These are phyloP conservation scores for Phaethornis superciliosus DNA, from an alignment of 2,113 vertebrate species.

Conservation along the genomic window DNA sequence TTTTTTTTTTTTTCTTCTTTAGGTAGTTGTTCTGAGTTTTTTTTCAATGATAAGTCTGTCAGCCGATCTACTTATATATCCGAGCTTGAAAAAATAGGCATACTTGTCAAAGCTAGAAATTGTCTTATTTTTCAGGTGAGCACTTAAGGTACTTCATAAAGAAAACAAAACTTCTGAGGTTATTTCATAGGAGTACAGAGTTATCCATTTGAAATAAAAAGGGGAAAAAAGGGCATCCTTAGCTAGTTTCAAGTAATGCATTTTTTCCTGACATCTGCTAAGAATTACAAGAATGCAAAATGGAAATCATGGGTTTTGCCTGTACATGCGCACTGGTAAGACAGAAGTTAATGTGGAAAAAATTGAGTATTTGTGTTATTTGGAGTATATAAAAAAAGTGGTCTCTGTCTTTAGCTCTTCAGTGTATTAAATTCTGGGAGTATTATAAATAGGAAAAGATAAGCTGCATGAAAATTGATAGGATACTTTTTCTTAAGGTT, in stretches of 20 bases:
- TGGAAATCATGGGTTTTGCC: neutral
- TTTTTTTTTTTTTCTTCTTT: neutral
- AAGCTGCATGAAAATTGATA: neutral
- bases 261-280: neutral
- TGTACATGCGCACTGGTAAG: neutral
- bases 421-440: neutral
- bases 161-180: neutral
- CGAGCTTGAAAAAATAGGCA: constrained; percentile 86
- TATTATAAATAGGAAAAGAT: neutral
- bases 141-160: neutral
- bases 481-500: neutral
- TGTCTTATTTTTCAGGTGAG: constrained; percentile 94
- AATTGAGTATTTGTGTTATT: neutral
- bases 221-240: neutral
- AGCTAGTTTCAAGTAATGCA: neutral
- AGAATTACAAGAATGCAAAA: neutral
- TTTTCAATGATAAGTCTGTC: constrained; percentile 76
- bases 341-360: neutral
- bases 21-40: constrained; percentile 86
- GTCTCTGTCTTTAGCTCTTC: neutral
- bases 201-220: neutral
- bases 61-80: constrained; percentile 77
- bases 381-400: neutral
- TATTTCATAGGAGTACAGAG: neutral
- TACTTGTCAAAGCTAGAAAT: constrained; percentile 89